Percentiles rank a stretch among this genome's conserved stretches.
Evolutionary conservation across 1,140 invertebrate species (phyloP).

Genomic region (Hyposmocoma kahamanoa): DNA sequence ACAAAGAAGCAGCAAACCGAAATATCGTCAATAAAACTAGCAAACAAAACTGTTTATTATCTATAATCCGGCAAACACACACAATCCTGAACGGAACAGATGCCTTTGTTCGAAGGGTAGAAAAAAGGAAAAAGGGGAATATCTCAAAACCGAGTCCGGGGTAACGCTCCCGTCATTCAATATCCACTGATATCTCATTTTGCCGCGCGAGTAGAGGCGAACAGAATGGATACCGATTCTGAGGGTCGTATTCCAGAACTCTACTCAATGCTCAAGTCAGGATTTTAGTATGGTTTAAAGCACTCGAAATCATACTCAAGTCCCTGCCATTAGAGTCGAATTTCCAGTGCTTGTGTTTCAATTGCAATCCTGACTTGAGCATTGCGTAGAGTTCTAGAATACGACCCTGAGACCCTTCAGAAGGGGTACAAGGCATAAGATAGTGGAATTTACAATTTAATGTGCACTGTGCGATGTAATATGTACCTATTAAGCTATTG

Average conservation of each 20-base stretch:
- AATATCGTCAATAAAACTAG: no score
- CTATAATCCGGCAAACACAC: conserved; percentile 34
- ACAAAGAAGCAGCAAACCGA: no score
- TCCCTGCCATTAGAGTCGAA: no score
- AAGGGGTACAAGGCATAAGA: conserved; percentile 7
- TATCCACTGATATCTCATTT: conserved; percentile 67
- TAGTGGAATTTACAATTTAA: not conserved
- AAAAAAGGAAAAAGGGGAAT: conserved; percentile 24
- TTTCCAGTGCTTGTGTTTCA: no score
- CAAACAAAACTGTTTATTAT: conserved; percentile 39
- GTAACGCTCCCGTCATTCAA: conserved; percentile 53
- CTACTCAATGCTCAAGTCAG: no score
- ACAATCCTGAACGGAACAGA: conserved; percentile 22
- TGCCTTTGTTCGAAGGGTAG: conserved; percentile 30
- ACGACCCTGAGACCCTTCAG: conserved; percentile 17
- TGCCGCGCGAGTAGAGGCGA: conserved; percentile 49
- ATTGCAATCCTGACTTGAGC: no score
- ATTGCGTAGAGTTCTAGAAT: no score
- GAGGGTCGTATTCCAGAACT: no score
- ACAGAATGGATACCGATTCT: conserved; percentile 41
- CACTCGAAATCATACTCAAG: no score
- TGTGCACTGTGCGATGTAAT: no score
- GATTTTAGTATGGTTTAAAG: no score
- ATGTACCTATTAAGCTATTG: no score
- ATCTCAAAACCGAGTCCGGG: conserved; percentile 37